Base-by-base conservation (phyloP, 2,797 vertebrate species). In the Poeciliopsis turneri region DNA sequence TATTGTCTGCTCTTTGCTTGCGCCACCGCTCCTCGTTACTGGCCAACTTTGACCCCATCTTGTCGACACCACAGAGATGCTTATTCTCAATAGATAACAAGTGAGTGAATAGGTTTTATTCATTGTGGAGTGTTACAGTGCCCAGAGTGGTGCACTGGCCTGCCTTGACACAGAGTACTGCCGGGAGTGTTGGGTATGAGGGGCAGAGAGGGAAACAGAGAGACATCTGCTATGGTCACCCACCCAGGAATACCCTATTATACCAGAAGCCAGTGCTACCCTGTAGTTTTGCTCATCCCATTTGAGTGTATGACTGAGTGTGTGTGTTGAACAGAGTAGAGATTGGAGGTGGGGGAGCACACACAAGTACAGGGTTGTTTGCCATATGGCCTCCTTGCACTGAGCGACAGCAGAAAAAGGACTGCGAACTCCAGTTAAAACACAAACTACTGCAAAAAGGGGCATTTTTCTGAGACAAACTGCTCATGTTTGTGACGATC, bases 1-100 rank as follows among this genome's bases (percentile, higher is more conserved):
- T 92, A 94, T 92, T 89, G 90, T 92, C 84, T 87, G 88, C 88
- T 86, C 91, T 78, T 80, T 30, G 80, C 89, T 78, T 88, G 81
- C 88, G 86, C 87, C 86, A 84, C 83, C 20, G 86, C 84, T 92
- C 81, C 90, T 93, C 74, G 85, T 93, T 93, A 93, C 92, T 84
- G 85, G 88, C 45, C 87, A 93, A 91, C 93, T 93, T 85, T 94
- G 91, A 95, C 92, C 94, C 89, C 69, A 20, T 91, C 84, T 78
- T 85, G 82, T 90, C 75, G 71, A 90, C 88, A 81, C 87, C 78
- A 61, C 88, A 84, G 84, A 92, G 87, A 87, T 10, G 70, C 85
- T 92, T 93, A 81, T 92, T 94, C 90, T 91, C 91, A 78, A 85
- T 46, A 77, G 93, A 94, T 87, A 89, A 93, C 88, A 86, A 86